Base-by-base conservation (phyloP, 2,113 vertebrate genomes). In the Columba janthina region DNA sequence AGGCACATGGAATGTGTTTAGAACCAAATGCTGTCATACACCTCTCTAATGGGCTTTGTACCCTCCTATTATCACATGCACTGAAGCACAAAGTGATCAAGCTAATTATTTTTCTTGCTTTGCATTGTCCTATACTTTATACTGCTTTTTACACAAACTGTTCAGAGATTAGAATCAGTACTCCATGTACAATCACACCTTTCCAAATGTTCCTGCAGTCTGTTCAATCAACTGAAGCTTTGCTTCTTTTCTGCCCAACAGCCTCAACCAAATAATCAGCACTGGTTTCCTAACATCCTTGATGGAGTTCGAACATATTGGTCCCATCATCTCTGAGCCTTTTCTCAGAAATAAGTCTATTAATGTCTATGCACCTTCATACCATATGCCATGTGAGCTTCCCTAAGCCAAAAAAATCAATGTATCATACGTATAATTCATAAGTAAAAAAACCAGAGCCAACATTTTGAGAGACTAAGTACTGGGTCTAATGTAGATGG, bases 41-140 rank as follows among this genome's bases (percentile, higher is more conserved):
- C 58, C 7, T 79, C 73, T 70, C 31, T 76, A 66, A 85, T 51
- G 60, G 56, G n/a, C 67, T 91, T 62, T 40, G 44, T 57, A 66
- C 25, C 28, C 54, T 88, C 48, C 28, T 85, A 73, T 69, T 79
- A 83, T 69, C 88, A 53, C 64, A 51, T 15, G 82, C 36, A 56
- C 57, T 75, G 74, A 92, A 82, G 82, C 74, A 79, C 76, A 50
- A 94, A 85, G 64, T 5, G 15, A 90, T 85, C 38, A 44, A 88
- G 58, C 26, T 94, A 64, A 95, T 94, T 79, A 26, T 82, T 94
- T 67, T 82, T 82, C 48, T 34, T 61, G 66, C 67, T 75, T 95
- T 85, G 56, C 57, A 53, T 56, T 7, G 1, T 32, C 62, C 62
- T 64, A 15, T 42, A 65, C 17, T 60, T 85, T 19, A 65, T 15